phyloP scores from a whole-genome alignment of 2,113 vertebrate genomes.

The Trichechus manatus region DNA sequence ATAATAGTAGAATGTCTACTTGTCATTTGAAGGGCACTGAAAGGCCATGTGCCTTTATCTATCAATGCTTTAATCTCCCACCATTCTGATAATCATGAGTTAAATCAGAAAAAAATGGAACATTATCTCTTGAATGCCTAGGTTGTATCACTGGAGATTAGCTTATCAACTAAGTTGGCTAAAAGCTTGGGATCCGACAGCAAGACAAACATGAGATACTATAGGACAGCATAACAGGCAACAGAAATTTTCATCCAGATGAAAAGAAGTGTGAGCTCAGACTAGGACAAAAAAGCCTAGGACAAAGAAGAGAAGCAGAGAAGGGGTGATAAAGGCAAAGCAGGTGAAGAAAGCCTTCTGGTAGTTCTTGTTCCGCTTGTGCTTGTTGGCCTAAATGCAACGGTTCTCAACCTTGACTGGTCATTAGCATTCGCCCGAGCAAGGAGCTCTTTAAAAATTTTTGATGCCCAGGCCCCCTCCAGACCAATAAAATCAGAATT shows the following conservation, averaged over 20 bases:
- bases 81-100: background rate
- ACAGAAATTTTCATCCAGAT: background rate
- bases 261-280: background rate
- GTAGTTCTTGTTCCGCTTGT: fast-evolving
- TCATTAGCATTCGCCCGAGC: background rate
- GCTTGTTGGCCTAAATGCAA: background rate
- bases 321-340: fast-evolving
- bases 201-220: background rate
- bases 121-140: background rate
- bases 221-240: background rate
- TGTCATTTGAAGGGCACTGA: background rate
- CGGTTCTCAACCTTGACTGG: background rate
- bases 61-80: background rate
- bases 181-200: background rate
- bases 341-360: fast-evolving
- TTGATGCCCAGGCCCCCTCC: fast-evolving
- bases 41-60: background rate
- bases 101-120: background rate
- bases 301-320: background rate
- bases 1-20: background rate
- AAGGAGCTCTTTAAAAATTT: background rate
- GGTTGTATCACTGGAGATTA: background rate
- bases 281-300: background rate
- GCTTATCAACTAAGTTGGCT: background rate
- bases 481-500: background rate